These are phyloP conservation scores for Sapayoa aenigma DNA, from an alignment of 2,113 vertebrate genomes.

Conservation along the genomic window DNA sequence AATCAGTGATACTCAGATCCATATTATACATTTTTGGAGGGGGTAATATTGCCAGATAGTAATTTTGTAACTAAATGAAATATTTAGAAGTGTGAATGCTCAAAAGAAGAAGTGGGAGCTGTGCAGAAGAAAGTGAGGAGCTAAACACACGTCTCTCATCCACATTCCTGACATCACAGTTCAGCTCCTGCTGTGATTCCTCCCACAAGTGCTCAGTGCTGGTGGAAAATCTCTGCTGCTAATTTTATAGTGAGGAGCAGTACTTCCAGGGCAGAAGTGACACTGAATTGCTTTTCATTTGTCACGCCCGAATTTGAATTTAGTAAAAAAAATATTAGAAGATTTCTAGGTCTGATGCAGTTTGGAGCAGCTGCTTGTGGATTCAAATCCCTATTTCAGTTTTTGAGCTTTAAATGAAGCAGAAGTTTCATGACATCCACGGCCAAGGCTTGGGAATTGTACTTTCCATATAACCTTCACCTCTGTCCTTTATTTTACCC, in stretches of 20 bases:
- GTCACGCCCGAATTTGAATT: neutral
- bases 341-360: neutral
- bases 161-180: neutral
- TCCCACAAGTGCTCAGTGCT: neutral
- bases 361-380: neutral
- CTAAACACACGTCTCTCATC: neutral
- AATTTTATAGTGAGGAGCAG: neutral
- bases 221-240: neutral
- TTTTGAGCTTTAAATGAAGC: neutral
- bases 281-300: neutral
- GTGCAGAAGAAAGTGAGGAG: neutral
- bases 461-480: fast-evolving
- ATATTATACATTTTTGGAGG: neutral
- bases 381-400: neutral
- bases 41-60: neutral
- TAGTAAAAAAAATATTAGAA: neutral
- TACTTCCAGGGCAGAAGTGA: neutral
- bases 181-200: neutral
- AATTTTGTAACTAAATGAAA: neutral
- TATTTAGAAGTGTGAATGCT: neutral
- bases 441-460: neutral
- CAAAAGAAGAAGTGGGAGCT: neutral
- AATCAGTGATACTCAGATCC: neutral
- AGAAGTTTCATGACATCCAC: too few species aligned
- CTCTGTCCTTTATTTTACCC: neutral